Evolutionary conservation across 64 coral and sea anemone species (phyloP).

Genomic region (Stichodactyla helianthus): DNA sequence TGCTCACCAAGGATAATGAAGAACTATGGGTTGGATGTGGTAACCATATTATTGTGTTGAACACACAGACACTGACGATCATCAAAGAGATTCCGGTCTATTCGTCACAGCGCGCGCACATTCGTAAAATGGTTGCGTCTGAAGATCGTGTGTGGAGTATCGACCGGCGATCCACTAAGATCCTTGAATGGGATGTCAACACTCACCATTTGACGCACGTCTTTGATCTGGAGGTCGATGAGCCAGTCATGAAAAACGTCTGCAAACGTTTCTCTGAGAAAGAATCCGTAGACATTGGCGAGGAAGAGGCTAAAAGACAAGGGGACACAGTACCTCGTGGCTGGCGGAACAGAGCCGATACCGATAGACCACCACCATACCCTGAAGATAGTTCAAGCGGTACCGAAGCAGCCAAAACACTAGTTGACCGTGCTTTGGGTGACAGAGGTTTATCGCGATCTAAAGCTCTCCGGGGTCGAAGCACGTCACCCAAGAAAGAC

Average conservation of each 20-base stretch:
- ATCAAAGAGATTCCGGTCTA: constrained; percentile 41
- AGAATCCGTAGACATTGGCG: neutral
- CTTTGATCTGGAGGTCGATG: constrained; percentile 67
- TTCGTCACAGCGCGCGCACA: constrained; percentile 36
- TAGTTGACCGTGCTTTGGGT: constrained; percentile 15
- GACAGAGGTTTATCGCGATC: neutral
- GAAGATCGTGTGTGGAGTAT: constrained; percentile 69
- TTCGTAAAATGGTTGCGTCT: constrained; percentile 69
- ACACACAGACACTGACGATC: constrained; percentile 32
- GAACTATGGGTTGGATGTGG: constrained; percentile 67
- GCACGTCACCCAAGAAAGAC: neutral
- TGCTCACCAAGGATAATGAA: constrained; percentile 35
- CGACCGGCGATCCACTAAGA: constrained; percentile 70
- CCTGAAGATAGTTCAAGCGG: neutral
- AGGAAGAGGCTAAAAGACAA: constrained; percentile 13
- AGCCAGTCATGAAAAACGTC: constrained; percentile 52
- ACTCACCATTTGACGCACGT: constrained; percentile 68
- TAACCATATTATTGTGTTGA: constrained; percentile 52
- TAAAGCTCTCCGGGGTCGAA: neutral
- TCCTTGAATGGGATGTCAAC: constrained; percentile 73
- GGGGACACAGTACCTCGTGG: neutral
- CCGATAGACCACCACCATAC: constrained; percentile 11
- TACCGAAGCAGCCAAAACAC: neutral
- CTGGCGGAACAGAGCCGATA: neutral
- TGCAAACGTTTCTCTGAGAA: constrained; percentile 11